These are phyloP conservation scores for Lapara coniferarum DNA, from an alignment of 2,888 invertebrate genomes.

Conservation along the genomic window DNA sequence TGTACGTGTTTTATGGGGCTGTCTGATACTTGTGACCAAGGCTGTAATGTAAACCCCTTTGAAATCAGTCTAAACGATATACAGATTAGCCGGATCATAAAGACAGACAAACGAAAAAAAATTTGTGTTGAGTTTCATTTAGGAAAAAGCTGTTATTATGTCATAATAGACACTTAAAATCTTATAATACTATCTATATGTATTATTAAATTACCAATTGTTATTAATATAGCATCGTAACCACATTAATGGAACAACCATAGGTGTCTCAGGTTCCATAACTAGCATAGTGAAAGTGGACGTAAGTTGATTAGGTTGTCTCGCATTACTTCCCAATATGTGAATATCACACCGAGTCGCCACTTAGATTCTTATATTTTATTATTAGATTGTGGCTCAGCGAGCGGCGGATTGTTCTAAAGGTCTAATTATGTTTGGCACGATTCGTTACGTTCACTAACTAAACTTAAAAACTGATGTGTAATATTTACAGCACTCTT, in stretches of 20 bases:
- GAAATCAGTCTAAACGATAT: no score
- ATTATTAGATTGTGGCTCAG: neutral
- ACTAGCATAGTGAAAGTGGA: constrained; percentile 1
- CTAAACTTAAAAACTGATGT: neutral
- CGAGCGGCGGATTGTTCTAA: constrained; percentile 9
- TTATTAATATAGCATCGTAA: no score
- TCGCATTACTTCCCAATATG: neutral
- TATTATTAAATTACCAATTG: no score
- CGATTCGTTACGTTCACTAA: constrained; percentile 3
- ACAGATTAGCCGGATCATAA: no score
- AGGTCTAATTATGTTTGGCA: constrained; percentile 11
- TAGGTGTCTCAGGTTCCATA: constrained; percentile 4
- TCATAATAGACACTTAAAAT: no score
- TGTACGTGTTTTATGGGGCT: no score
- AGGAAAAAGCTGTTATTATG: no score
- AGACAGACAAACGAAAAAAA: no score
- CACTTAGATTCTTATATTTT: constrained; percentile 6
- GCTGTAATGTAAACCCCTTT: no score
- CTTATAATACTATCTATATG: no score
- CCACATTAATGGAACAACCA: neutral
- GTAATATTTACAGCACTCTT: neutral
- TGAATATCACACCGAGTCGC: constrained; percentile 1
- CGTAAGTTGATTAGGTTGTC: constrained; percentile 4
- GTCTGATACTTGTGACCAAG: no score
- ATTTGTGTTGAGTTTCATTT: no score